Conservation (phyloP, 2,888 invertebrate species). For the Pollenia amentaria region DNA sequence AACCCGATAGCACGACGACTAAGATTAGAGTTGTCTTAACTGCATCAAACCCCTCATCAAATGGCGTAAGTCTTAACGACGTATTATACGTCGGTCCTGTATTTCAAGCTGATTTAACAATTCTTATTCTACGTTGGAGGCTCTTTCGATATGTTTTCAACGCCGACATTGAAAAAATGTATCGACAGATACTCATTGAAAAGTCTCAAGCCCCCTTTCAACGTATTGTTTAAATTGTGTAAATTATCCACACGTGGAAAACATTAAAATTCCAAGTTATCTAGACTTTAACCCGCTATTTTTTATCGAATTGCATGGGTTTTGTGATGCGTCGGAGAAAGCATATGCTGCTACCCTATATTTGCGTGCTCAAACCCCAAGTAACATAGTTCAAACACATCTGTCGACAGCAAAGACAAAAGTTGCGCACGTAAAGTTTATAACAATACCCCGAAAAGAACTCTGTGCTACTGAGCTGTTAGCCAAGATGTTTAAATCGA, state of each 20-base stretch:
- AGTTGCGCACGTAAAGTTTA: slow-evolving; percentile 28
- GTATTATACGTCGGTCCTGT: neutral
- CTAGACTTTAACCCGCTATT: neutral
- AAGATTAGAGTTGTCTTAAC: neutral
- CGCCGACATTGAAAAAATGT: slow-evolving; percentile 21
- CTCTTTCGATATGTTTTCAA: slow-evolving; percentile 17
- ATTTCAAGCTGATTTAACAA: slow-evolving; percentile 3
- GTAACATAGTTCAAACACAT: neutral
- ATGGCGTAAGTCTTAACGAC: slow-evolving; percentile 4
- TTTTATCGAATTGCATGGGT: neutral
- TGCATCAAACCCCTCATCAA: neutral
- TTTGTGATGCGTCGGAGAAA: neutral
- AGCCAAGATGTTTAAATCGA: neutral
- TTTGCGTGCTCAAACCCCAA: neutral
- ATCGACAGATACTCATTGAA: neutral
- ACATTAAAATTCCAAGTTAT: neutral
- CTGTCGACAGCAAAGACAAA: slow-evolving; percentile 46
- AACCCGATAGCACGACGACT: neutral
- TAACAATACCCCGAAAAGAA: slow-evolving; percentile 37
- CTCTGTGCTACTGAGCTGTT: slow-evolving; percentile 33
- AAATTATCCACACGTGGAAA: neutral
- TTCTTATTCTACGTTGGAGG: slow-evolving; percentile 16
- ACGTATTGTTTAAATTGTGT: too few species aligned
- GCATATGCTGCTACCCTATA: neutral
- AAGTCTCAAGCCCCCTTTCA: neutral